A percentile compares a stretch with the other conserved stretches of the same genome.
Conservation (phyloP, 2,797 vertebrate species). For the Florisuga fusca region DNA sequence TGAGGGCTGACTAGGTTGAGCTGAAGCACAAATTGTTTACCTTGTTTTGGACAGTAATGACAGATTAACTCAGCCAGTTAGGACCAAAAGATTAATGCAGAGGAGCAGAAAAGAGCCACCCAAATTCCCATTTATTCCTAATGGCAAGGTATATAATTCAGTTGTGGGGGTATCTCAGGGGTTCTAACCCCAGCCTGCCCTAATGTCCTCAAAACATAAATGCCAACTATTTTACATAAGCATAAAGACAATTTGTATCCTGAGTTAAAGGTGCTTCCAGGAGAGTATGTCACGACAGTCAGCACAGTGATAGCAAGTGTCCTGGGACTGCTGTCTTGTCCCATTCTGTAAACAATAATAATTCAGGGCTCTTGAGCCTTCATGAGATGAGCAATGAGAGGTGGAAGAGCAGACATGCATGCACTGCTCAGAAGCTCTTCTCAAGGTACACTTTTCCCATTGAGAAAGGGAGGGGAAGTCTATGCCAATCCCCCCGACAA, state of each 20-base stretch:
- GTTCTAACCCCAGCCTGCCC: not conserved
- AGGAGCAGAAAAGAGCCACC: not conserved
- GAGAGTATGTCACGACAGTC: accelerated
- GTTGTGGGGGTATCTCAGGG: not conserved
- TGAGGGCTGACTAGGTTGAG: not conserved
- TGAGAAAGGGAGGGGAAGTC: not conserved
- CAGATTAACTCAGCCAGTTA: not conserved
- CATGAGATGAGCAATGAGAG: not conserved
- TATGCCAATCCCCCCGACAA: not conserved
- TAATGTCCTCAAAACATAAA: not conserved
- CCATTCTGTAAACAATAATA: not conserved
- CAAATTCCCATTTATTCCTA: not conserved
- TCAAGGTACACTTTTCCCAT: not conserved
- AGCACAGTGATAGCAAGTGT: accelerated
- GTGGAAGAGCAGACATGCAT: not conserved
- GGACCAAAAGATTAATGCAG: not conserved
- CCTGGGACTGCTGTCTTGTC: not conserved
- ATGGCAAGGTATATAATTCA: not conserved
- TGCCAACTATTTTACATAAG: not conserved
- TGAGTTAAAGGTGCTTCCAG: not conserved
- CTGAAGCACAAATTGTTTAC: not conserved
- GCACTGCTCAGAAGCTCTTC: not conserved
- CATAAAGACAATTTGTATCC: not conserved
- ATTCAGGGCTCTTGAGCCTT: not conserved
- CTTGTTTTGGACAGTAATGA: not conserved